Conservation (phyloP, 2,888 invertebrate species). For the Lithophane semibrunnea region DNA sequence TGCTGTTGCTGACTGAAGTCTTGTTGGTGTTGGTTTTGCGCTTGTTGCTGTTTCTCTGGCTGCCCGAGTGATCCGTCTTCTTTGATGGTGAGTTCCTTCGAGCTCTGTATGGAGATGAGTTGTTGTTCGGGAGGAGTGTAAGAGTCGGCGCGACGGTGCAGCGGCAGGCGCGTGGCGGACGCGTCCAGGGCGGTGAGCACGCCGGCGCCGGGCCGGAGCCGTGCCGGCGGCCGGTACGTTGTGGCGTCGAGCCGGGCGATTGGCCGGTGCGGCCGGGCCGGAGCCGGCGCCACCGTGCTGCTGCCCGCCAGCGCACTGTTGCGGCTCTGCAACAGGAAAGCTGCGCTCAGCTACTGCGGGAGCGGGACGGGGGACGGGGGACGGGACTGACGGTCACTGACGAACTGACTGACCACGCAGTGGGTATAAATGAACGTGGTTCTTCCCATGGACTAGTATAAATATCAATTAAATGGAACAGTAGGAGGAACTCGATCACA, state of each 20-base stretch:
- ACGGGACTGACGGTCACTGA: not conserved
- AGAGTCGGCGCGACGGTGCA: constrained; percentile 83
- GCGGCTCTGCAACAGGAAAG: constrained; percentile 90
- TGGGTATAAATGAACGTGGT: too few species aligned
- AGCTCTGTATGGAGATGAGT: constrained; percentile 70
- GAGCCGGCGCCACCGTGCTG: constrained; percentile 52
- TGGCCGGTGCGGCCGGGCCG: constrained; percentile 68
- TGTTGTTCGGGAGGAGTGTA: constrained; percentile 74
- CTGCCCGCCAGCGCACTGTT: constrained; percentile 83
- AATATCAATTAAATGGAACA: not conserved
- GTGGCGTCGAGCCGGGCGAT: constrained; percentile 77
- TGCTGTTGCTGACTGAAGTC: constrained; percentile 49
- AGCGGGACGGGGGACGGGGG: constrained; percentile 49
- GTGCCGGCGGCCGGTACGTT: constrained; percentile 84
- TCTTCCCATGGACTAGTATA: not conserved
- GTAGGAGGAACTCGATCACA: constrained; percentile 26
- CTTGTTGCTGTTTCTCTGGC: constrained; percentile 40
- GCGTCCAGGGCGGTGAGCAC: constrained; percentile 73
- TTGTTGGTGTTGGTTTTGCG: constrained; percentile 1
- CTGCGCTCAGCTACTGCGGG: constrained; percentile 79
- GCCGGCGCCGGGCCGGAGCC: constrained; percentile 77
- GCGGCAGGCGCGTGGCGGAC: constrained; percentile 75
- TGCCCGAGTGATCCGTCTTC: constrained; percentile 50
- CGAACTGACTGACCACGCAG: not conserved
- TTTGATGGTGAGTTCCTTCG: constrained; percentile 69